These are phyloP conservation scores for Lasioglossum calceatum DNA, from an alignment of 2,888 invertebrate genomes.

Conservation along the genomic window DNA sequence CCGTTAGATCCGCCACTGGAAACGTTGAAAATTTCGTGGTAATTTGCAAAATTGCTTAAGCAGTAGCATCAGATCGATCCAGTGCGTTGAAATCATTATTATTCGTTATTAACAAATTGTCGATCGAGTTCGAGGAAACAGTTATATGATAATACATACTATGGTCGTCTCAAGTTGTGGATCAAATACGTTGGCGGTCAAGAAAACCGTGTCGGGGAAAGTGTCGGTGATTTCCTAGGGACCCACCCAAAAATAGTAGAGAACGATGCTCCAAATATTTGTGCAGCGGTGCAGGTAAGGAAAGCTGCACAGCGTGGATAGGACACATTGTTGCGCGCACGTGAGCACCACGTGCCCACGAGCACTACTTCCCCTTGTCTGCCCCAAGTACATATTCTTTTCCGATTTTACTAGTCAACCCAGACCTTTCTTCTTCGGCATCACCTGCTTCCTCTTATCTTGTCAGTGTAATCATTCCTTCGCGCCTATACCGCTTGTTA, in stretches of 20 bases:
- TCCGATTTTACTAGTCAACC: background rate
- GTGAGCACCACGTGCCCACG: conserved; percentile 6
- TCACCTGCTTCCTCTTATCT: conserved; percentile 12
- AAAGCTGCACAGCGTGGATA: background rate
- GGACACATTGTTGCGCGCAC: conserved; percentile 3
- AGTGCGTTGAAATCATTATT: no score
- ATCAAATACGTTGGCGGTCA: no score
- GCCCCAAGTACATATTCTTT: background rate
- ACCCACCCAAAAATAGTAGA: background rate
- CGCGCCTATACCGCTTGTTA: background rate
- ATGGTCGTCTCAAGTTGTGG: no score
- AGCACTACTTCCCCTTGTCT: background rate
- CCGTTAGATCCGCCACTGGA: no score
- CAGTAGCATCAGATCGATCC: no score
- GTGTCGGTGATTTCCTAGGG: no score
- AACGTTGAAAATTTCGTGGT: no score
- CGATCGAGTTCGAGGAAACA: no score
- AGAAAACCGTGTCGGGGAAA: no score
- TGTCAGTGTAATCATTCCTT: background rate
- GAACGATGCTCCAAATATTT: background rate
- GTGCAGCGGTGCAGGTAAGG: background rate
- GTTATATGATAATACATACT: no score
- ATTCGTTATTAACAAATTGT: no score
- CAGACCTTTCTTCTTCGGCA: background rate
- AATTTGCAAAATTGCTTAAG: no score